Conservation (phyloP, 2,888 invertebrate genomes). For the Boloria euphrosyne region DNA sequence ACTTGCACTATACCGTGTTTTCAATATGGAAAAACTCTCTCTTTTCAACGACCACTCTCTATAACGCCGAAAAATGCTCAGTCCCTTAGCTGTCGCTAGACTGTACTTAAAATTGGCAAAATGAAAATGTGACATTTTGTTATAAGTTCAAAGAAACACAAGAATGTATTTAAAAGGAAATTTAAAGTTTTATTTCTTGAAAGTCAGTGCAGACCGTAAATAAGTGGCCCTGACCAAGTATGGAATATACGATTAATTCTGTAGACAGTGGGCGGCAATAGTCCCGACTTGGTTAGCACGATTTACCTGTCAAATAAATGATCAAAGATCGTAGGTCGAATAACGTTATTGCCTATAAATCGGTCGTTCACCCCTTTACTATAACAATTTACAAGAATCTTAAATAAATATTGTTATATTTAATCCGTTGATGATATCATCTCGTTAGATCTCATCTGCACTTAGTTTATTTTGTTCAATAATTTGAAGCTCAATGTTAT, state of each 20-base stretch:
- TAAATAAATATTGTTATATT: conserved; percentile 53
- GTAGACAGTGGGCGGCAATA: conserved; percentile 33
- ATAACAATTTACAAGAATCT: conserved; percentile 46
- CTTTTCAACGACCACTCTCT: no score
- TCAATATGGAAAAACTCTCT: no score
- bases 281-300: conserved; percentile 46
- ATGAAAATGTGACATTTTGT: no score
- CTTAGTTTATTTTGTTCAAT: conserved; percentile 3
- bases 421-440: conserved; percentile 41
- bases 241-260: conserved; percentile 38
- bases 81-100: no score
- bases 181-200: background rate
- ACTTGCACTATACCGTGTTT: no score
- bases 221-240: conserved; percentile 12
- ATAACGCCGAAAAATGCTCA: no score
- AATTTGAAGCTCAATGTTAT: background rate
- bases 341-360: conserved; percentile 50
- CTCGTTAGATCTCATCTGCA: conserved; percentile 2
- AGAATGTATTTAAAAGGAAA: no score
- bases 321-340: conserved; percentile 54
- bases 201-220: background rate
- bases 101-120: no score
- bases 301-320: conserved; percentile 49
- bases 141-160: no score
- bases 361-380: conserved; percentile 54